These are phyloP conservation scores for Hippocampus comes DNA, from an alignment of 2,113 vertebrate species.

Conservation along the genomic window DNA sequence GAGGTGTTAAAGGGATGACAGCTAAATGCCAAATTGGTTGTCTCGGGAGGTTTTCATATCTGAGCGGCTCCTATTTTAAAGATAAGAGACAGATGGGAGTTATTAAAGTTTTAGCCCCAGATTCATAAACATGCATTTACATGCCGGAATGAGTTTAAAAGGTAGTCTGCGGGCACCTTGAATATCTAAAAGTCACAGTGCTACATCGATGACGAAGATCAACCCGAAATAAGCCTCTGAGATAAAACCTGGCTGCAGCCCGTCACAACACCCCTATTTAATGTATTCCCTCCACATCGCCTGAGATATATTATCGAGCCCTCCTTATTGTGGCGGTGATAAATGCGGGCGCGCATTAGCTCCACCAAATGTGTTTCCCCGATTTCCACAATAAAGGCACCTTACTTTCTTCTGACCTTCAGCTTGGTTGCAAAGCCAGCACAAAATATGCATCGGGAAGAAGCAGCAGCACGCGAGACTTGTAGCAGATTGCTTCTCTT, in stretches of 20 bases:
- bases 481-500: constrained; percentile 74
- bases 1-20: constrained; percentile 37
- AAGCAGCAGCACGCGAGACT: constrained; percentile 60
- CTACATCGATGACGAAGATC: constrained; percentile 46
- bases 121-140: constrained; percentile 40
- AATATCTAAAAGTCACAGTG: constrained; percentile 51
- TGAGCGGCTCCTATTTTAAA: constrained; percentile 42
- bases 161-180: constrained; percentile 52
- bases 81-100: constrained; percentile 46
- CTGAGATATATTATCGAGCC: constrained; percentile 64
- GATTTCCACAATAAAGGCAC: constrained; percentile 68
- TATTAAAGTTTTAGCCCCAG: constrained; percentile 44
- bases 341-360: constrained; percentile 67
- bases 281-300: constrained; percentile 55
- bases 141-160: constrained; percentile 42
- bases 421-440: constrained; percentile 75
- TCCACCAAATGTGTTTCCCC: constrained; percentile 62
- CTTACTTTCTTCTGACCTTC: constrained; percentile 74
- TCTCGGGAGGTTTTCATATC: constrained; percentile 45
- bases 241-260: constrained; percentile 52
- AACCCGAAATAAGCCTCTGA: constrained; percentile 44
- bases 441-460: constrained; percentile 79
- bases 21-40: constrained; percentile 56
- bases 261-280: constrained; percentile 47
- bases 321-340: constrained; percentile 69